These are phyloP conservation scores for Pachliopta kotzebuea DNA, from an alignment of 2,888 invertebrate genomes.

Conservation along the genomic window DNA sequence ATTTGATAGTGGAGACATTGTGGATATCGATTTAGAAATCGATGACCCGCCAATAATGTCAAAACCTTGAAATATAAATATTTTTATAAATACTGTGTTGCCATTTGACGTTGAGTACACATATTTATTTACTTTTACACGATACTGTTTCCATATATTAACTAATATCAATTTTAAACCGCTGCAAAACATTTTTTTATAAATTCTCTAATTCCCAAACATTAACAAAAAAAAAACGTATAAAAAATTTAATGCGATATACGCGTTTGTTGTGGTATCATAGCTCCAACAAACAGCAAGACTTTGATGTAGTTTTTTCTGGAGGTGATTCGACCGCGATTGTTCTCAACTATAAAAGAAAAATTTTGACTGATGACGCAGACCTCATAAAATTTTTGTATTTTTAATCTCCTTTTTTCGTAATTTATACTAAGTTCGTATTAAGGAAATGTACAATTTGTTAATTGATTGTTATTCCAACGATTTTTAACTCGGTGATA, in stretches of 20 bases:
- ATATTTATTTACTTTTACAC: slow-evolving; percentile 2
- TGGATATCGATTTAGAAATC: slow-evolving; percentile 4
- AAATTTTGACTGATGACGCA: no score
- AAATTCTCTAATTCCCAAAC: neutral
- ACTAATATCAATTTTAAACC: no score
- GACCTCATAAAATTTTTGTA: neutral
- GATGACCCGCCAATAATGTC: slow-evolving; percentile 11
- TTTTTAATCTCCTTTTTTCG: neutral
- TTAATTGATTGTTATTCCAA: no score
- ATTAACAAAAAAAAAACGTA: neutral
- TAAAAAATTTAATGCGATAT: no score
- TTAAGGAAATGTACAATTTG: no score
- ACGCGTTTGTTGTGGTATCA: neutral
- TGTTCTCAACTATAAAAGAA: neutral
- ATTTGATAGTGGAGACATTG: neutral
- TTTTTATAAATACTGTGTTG: slow-evolving; percentile 8
- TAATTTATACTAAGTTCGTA: neutral
- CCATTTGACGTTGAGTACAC: slow-evolving; percentile 12
- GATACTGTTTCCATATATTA: neutral
- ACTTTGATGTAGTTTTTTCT: neutral
- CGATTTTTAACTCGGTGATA: no score
- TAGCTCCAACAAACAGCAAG: neutral
- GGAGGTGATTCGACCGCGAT: neutral
- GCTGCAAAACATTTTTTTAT: no score
- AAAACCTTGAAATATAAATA: slow-evolving; percentile 20